These are phyloP conservation scores for Neuroterus valhalla DNA, from an alignment of 1,140 invertebrate genomes.

Conservation along the genomic window DNA sequence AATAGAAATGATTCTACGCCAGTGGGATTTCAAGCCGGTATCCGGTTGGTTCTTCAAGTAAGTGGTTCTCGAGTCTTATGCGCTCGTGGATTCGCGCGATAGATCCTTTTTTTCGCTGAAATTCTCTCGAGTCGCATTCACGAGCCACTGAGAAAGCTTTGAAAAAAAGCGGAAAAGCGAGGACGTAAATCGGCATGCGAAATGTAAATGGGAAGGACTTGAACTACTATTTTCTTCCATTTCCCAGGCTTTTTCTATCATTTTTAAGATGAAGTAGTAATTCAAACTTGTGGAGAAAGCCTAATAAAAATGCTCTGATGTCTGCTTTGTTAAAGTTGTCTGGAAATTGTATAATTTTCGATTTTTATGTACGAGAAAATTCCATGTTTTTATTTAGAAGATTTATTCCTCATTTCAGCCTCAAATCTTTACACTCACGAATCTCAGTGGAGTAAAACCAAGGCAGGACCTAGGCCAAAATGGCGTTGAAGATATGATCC, in stretches of 20 bases:
- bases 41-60: conserved; percentile 63
- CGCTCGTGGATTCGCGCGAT: conserved; percentile 60
- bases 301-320: too few relatives aligned
- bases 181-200: conserved; percentile 31
- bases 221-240: not conserved
- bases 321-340: too few relatives aligned
- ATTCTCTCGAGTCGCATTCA: conserved; percentile 47
- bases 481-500: conserved; percentile 94
- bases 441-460: conserved; percentile 85
- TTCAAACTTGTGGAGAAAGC: too few relatives aligned
- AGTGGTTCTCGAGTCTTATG: conserved; percentile 60
- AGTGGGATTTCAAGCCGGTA: conserved; percentile 57
- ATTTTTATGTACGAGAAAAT: not conserved
- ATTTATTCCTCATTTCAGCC: conserved; percentile 78
- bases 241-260: not conserved
- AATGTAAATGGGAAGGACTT: conserved; percentile 44
- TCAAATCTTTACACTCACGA: conserved; percentile 90
- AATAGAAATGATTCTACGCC: conserved; percentile 50
- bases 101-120: conserved; percentile 56
- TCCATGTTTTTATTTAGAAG: conserved; percentile 19
- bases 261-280: not conserved
- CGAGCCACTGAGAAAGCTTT: conserved; percentile 32
- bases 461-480: conserved; percentile 90
- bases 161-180: conserved; percentile 32
- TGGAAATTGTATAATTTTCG: not conserved